Conservation (phyloP, 2,888 invertebrate genomes). For the Eurois occulta region DNA sequence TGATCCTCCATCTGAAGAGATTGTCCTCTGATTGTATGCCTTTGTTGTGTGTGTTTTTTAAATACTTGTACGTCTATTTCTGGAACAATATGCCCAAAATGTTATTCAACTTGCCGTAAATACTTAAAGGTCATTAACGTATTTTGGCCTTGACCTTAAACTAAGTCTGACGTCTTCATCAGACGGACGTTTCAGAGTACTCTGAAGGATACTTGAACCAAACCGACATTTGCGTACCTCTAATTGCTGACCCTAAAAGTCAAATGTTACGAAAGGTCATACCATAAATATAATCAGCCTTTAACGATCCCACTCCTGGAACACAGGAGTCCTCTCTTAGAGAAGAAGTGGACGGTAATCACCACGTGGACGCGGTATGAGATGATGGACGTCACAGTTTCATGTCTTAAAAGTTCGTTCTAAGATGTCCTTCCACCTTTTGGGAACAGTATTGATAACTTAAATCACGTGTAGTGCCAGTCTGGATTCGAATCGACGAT, state of each 20-base stretch:
- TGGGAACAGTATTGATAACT: not conserved
- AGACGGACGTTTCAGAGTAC: not conserved
- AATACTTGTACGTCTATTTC: not conserved
- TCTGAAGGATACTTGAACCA: slow-evolving; percentile 17
- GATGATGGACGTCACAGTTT: not conserved
- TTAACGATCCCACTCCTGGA: not conserved
- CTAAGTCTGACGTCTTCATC: not conserved
- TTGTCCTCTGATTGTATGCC: no score
- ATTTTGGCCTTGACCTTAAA: not conserved
- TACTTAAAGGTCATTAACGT: not conserved
- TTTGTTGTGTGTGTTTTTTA: no score
- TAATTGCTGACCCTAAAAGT: slow-evolving; percentile 5
- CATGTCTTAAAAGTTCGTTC: no score
- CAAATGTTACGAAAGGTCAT: not conserved
- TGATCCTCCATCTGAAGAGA: no score
- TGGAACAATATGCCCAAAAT: not conserved
- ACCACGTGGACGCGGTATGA: not conserved
- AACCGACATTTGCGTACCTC: not conserved
- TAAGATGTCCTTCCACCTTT: not conserved
- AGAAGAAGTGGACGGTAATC: not conserved
- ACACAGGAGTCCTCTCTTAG: not conserved
- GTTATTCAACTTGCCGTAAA: not conserved
- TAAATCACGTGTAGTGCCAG: not conserved
- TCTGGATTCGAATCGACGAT: not conserved
- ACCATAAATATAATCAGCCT: not conserved